Evolutionary conservation across 2,888 invertebrate species (phyloP).

Genomic region (Asteroscopus sphinx): DNA sequence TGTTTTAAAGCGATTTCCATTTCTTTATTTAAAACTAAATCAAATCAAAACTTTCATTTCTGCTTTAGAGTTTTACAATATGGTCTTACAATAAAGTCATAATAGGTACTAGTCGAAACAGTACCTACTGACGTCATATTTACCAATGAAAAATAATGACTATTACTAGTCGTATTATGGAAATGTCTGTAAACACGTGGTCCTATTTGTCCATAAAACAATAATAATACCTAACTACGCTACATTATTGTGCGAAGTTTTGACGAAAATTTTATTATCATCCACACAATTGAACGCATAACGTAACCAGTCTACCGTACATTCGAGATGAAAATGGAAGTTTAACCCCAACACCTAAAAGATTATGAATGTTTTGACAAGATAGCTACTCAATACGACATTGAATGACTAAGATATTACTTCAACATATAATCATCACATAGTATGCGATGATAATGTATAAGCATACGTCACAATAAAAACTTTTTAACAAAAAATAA

Average conservation of each 20-base stretch:
- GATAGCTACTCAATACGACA: constrained; percentile 26
- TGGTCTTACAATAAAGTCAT: too few relatives aligned
- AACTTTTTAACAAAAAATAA: too few relatives aligned
- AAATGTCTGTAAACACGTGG: constrained; percentile 14
- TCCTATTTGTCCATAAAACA: constrained; percentile 6
- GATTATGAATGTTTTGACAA: constrained; percentile 35
- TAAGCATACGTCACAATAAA: neutral
- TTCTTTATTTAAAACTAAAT: too few relatives aligned
- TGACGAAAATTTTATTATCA: constrained; percentile 9
- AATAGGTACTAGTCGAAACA: too few relatives aligned
- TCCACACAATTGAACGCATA: constrained; percentile 16
- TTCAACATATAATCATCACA: constrained; percentile 18
- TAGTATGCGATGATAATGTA: constrained; percentile 13
- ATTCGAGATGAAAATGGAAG: constrained; percentile 50
- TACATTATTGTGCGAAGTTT: constrained; percentile 11
- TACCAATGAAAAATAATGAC: too few relatives aligned
- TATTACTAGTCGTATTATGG: neutral
- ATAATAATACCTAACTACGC: constrained; percentile 10
- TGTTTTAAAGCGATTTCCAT: too few relatives aligned
- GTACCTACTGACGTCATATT: too few relatives aligned
- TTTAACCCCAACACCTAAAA: constrained; percentile 29
- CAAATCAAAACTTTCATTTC: too few relatives aligned
- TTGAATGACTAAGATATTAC: constrained; percentile 38
- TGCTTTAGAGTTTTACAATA: too few relatives aligned
- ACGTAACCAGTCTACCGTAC: constrained; percentile 39